Evolutionary conservation across 1,140 invertebrate species (phyloP).

Genomic region (Pogonognathellus flavescens): DNA sequence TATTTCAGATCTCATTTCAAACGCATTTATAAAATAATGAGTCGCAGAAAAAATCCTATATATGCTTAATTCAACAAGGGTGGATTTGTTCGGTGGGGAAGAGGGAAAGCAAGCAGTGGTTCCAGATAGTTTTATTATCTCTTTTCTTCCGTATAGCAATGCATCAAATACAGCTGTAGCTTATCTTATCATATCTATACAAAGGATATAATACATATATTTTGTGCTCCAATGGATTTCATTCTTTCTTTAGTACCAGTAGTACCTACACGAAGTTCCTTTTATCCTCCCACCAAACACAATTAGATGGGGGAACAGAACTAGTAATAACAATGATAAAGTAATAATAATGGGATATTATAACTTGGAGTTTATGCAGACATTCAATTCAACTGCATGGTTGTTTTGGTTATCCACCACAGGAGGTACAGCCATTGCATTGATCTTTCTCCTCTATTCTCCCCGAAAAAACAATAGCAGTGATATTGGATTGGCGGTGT

Average conservation of each 20-base stretch:
- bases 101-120: conserved; percentile 42
- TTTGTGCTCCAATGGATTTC: too few species aligned
- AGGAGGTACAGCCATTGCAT: not conserved
- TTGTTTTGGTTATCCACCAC: not conserved
- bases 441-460: too few species aligned
- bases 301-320: not conserved
- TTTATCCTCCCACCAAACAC: too few species aligned
- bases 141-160: not conserved
- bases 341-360: conserved; percentile 4
- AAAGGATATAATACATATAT: too few species aligned
- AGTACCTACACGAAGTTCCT: too few species aligned
- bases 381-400: not conserved
- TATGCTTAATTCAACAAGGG: too few species aligned
- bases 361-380: not conserved
- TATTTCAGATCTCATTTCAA: conserved; percentile 37
- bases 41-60: too few species aligned
- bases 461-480: too few species aligned
- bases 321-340: not conserved
- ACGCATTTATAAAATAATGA: not conserved
- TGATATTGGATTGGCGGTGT: too few species aligned
- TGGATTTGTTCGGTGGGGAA: conserved; percentile 21
- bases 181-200: not conserved
- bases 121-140: conserved; percentile 29
- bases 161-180: not conserved
- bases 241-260: too few species aligned